Percentiles rank a stretch among this genome's conserved stretches.
phyloP scores from a whole-genome alignment of 2,797 vertebrate species.

The Premnoplex brunnescens region DNA sequence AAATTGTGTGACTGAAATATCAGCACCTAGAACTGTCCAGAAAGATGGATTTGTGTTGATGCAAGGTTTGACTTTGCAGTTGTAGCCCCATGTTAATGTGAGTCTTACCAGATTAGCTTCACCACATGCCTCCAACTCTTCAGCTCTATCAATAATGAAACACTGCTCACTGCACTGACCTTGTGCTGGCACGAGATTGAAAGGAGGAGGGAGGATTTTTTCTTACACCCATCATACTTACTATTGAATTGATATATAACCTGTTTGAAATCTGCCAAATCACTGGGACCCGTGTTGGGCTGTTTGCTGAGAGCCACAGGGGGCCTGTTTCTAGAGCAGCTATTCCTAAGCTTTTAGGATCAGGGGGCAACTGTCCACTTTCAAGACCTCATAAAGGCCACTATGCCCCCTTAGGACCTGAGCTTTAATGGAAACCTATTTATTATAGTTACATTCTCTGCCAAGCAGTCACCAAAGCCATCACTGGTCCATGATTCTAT shows the following conservation, averaged over 20 bases:
- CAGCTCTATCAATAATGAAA: neutral
- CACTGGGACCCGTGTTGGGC: neutral
- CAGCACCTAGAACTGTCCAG: neutral
- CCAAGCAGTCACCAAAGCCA: neutral
- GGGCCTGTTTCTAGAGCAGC: neutral
- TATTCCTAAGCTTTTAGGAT: neutral
- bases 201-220: neutral
- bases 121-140: neutral
- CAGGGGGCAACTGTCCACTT: neutral
- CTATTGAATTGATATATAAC: neutral
- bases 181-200: neutral
- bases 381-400: neutral
- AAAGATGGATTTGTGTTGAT: neutral
- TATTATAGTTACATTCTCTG: neutral
- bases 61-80: neutral
- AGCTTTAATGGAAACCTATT: neutral
- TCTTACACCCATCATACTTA: neutral
- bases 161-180: neutral
- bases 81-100: fast-evolving
- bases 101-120: neutral
- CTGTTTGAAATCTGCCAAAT: neutral
- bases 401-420: neutral
- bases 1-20: neutral
- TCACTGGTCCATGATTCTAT: neutral
- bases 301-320: neutral